Conservation (phyloP, 1,140 invertebrate species). For the Andrena cerasifolii region DNA sequence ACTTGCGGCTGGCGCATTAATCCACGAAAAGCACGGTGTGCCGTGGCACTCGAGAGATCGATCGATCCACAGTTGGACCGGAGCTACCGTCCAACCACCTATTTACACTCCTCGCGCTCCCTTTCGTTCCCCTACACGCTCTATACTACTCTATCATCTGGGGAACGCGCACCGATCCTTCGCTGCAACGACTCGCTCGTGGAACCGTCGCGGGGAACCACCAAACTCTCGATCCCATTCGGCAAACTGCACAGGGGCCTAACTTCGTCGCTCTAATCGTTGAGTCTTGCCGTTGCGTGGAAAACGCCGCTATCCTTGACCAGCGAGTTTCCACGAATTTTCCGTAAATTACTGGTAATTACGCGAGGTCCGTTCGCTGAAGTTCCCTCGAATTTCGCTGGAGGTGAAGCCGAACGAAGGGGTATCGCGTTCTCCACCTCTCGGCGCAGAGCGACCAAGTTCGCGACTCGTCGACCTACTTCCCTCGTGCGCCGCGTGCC, state of each 20-base stretch:
- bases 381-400: neutral
- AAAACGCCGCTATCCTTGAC: neutral
- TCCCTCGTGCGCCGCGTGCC: neutral
- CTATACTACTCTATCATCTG: no score
- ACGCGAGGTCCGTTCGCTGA: neutral
- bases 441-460: neutral
- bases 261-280: no score
- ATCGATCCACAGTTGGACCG: neutral
- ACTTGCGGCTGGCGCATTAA: constrained; percentile 11
- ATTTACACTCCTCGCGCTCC: neutral
- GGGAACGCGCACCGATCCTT: no score
- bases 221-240: no score
- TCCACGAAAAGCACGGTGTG: constrained; percentile 20
- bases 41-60: neutral
- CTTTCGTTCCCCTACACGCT: neutral
- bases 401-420: neutral
- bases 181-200: no score
- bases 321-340: neutral
- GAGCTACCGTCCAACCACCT: no score
- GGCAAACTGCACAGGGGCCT: no score
- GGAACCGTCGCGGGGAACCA: no score
- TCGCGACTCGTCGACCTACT: constrained; percentile 9
- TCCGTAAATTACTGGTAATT: neutral
- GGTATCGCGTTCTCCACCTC: neutral
- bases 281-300: neutral